These are phyloP conservation scores for Lepus timidus DNA, from an alignment of 2,113 vertebrate genomes.

Conservation along the genomic window DNA sequence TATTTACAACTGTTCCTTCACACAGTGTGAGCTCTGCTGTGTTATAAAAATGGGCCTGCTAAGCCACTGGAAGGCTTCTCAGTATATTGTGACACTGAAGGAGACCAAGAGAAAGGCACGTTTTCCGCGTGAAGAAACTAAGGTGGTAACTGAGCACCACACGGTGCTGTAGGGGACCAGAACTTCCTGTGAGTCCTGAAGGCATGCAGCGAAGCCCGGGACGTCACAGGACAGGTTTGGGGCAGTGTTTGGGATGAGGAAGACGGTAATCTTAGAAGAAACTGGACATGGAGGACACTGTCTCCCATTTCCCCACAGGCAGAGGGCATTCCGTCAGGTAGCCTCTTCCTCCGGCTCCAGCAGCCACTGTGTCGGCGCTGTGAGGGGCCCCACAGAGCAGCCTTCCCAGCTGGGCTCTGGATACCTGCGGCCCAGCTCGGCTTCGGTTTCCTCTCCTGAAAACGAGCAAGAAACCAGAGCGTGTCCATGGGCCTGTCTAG, in stretches of 20 bases:
- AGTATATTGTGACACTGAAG: not conserved
- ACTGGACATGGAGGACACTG: constrained; percentile 57
- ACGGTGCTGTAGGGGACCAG: constrained; percentile 67
- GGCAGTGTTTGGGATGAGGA: constrained; percentile 60
- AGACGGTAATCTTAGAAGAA: constrained; percentile 77
- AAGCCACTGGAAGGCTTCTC: constrained; percentile 68
- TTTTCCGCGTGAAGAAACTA: constrained; percentile 38
- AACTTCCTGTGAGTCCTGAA: constrained; percentile 69
- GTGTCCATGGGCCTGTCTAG: not conserved
- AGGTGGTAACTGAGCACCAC: constrained; percentile 16
- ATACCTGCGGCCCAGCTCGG: not conserved
- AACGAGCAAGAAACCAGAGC: not conserved
- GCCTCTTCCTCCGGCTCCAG: too few species aligned
- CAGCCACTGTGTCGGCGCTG: too few species aligned
- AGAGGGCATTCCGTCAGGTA: not conserved
- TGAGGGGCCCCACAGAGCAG: not conserved
- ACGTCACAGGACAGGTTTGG: constrained; percentile 62
- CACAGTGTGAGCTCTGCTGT: not conserved
- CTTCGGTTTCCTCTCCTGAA: not conserved
- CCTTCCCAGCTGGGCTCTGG: not conserved
- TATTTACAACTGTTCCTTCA: constrained; percentile 45
- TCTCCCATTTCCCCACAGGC: not conserved
- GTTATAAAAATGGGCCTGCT: constrained; percentile 34
- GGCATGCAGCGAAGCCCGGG: constrained; percentile 74
- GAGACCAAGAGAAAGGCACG: constrained; percentile 15